A percentile compares a stretch with the other conserved stretches of the same genome.
Evolutionary conservation across 2,888 invertebrate genomes (phyloP).

Genomic region (Myathropa florea): DNA sequence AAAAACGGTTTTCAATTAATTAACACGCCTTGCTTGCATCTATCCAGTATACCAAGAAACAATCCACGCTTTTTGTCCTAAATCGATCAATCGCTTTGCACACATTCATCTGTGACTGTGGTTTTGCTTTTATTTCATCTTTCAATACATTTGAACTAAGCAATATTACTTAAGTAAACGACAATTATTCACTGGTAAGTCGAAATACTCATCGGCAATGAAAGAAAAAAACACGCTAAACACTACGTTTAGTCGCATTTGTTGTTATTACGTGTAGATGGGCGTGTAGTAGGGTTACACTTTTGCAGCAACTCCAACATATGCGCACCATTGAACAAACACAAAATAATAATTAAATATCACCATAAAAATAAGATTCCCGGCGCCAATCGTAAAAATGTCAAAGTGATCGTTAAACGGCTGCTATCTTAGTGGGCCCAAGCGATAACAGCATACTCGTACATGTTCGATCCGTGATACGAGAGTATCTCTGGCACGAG

Average conservation of each 20-base stretch:
- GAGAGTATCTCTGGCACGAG: slow-evolving; percentile 49
- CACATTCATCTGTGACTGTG: neutral
- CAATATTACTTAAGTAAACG: neutral
- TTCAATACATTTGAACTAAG: slow-evolving; percentile 5
- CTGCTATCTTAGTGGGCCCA: slow-evolving; percentile 43
- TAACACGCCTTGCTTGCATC: slow-evolving; percentile 13
- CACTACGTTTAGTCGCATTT: neutral
- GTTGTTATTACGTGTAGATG: slow-evolving; percentile 14
- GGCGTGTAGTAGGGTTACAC: slow-evolving; percentile 29
- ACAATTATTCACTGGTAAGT: neutral
- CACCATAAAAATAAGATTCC: slow-evolving; percentile 73
- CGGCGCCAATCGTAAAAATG: slow-evolving; percentile 77
- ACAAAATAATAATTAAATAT: slow-evolving; percentile 66
- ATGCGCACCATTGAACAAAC: slow-evolving; percentile 52
- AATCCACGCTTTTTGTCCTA: slow-evolving; percentile 15
- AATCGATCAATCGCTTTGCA: slow-evolving; percentile 21
- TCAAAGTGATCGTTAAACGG: slow-evolving; percentile 72
- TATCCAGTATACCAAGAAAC: neutral
- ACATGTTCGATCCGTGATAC: slow-evolving; percentile 42
- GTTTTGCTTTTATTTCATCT: neutral
- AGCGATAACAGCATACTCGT: slow-evolving; percentile 49
- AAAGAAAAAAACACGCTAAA: neutral
- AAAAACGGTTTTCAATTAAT: slow-evolving; percentile 41
- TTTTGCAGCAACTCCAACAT: slow-evolving; percentile 28
- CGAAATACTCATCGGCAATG: neutral